Percentiles rank a stretch among this genome's conserved stretches.
phyloP scores from a whole-genome alignment of 2,888 invertebrate genomes.

The Clunio marinus region DNA sequence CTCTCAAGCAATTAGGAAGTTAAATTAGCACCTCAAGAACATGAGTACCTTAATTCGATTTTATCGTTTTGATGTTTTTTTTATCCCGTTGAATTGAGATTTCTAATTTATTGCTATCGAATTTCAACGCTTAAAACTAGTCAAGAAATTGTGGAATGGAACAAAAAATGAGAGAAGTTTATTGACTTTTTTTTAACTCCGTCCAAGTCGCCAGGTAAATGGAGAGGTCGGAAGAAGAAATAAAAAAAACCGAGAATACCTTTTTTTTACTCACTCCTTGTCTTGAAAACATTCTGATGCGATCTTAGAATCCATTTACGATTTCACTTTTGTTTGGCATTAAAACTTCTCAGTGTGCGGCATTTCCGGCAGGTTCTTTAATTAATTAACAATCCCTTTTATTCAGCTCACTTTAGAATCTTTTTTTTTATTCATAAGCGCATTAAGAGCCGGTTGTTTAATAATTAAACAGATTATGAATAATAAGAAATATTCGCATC shows the following conservation, averaged over 20 bases:
- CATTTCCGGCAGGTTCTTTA: neutral
- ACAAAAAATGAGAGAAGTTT: neutral
- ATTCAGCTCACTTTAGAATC: neutral
- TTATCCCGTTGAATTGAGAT: neutral
- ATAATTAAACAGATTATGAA: neutral
- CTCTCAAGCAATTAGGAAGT: neutral
- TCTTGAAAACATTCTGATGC: neutral
- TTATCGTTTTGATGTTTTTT: neutral
- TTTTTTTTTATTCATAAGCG: neutral
- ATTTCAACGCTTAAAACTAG: neutral
- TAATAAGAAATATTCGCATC: too few species aligned
- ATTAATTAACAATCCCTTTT: constrained; percentile 21
- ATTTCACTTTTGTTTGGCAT: neutral
- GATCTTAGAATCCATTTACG: constrained; percentile 1
- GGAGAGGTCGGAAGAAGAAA: neutral
- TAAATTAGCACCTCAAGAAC: neutral
- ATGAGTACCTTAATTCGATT: too few species aligned
- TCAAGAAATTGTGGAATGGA: neutral
- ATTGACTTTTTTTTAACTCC: neutral
- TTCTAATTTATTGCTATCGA: constrained; percentile 3
- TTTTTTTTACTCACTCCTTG: neutral
- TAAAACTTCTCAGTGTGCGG: neutral
- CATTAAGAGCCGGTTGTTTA: neutral
- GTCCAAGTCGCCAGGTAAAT: neutral
- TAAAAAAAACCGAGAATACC: neutral